Conservation (phyloP, 2,888 invertebrate genomes). For the Molorchus minor region DNA sequence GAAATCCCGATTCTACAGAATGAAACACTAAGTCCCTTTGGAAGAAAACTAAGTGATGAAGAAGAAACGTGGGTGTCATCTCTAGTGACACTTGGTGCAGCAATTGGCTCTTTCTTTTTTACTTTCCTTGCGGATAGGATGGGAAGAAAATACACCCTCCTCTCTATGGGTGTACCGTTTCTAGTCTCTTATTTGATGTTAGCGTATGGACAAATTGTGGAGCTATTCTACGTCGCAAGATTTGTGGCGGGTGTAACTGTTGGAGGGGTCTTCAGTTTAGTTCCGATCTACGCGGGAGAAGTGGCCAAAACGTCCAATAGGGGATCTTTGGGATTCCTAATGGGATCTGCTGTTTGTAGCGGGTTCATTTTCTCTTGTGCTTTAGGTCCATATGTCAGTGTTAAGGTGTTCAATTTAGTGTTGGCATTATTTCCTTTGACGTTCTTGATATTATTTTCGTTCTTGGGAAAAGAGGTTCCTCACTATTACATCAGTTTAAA, state of each 20-base stretch:
- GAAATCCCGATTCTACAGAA: slow-evolving; percentile 33
- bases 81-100: slow-evolving; percentile 61
- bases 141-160: slow-evolving; percentile 73
- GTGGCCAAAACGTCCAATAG: slow-evolving; percentile 81
- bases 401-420: slow-evolving; percentile 70
- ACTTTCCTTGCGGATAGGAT: slow-evolving; percentile 71
- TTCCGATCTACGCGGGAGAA: slow-evolving; percentile 89
- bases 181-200: slow-evolving; percentile 61
- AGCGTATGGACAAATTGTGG: slow-evolving; percentile 12
- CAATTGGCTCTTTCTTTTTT: slow-evolving; percentile 71
- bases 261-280: slow-evolving; percentile 73
- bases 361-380: slow-evolving; percentile 76
- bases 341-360: slow-evolving; percentile 75
- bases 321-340: slow-evolving; percentile 82
- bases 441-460: slow-evolving; percentile 69
- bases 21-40: slow-evolving; percentile 51
- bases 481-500: slow-evolving; percentile 73
- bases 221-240: slow-evolving; percentile 20
- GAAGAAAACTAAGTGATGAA: slow-evolving; percentile 45
- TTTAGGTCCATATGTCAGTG: slow-evolving; percentile 77
- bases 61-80: slow-evolving; percentile 65
- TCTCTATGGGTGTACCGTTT: slow-evolving; percentile 71
- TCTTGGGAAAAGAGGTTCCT: slow-evolving; percentile 85
- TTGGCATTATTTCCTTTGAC: slow-evolving; percentile 63
- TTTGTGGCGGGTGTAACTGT: slow-evolving; percentile 25